A percentile compares a stretch with the other conserved stretches of the same genome.
Evolutionary conservation across 2,888 invertebrate genomes (phyloP).

Genomic region (Romanomermis culicivorax): DNA sequence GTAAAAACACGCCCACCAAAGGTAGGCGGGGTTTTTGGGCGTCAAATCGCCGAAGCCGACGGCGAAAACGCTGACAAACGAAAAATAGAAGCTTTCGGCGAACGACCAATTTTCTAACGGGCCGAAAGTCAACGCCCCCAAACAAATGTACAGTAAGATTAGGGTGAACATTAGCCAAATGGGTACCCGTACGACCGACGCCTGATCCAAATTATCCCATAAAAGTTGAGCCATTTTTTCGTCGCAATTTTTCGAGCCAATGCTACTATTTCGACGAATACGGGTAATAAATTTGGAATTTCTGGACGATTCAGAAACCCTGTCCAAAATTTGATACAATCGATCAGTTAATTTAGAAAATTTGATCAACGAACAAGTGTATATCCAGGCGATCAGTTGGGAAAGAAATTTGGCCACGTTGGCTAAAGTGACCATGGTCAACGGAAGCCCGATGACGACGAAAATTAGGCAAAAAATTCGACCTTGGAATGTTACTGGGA

Average conservation of each 20-base stretch:
- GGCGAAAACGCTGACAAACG: conserved; percentile 6
- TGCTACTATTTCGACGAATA: background rate
- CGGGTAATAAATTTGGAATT: background rate
- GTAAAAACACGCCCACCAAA: background rate
- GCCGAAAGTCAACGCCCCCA: conserved; percentile 4
- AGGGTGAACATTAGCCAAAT: background rate
- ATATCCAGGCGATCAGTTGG: background rate
- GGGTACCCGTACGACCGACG: conserved; percentile 1
- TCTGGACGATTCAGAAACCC: background rate
- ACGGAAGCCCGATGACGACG: conserved; percentile 2
- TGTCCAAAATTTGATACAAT: background rate
- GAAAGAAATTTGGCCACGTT: conserved; percentile 8
- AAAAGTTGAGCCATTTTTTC: conserved; percentile 7
- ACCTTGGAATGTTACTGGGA: conserved; percentile 1
- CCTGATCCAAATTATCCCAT: conserved; percentile 8
- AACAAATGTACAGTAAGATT: background rate
- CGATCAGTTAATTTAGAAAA: background rate
- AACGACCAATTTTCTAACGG: conserved; percentile 6
- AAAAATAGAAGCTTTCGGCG: conserved; percentile 11
- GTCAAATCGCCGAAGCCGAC: conserved; percentile 10
- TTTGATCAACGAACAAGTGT: background rate
- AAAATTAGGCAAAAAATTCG: conserved; percentile 5
- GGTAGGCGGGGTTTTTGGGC: conserved; percentile 1
- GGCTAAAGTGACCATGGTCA: background rate
- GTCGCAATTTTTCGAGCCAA: background rate